Evolutionary conservation across 2,888 invertebrate genomes (phyloP), one percentile per base, ranked within the genome.

Genomic region (Ophion ellenae): DNA sequence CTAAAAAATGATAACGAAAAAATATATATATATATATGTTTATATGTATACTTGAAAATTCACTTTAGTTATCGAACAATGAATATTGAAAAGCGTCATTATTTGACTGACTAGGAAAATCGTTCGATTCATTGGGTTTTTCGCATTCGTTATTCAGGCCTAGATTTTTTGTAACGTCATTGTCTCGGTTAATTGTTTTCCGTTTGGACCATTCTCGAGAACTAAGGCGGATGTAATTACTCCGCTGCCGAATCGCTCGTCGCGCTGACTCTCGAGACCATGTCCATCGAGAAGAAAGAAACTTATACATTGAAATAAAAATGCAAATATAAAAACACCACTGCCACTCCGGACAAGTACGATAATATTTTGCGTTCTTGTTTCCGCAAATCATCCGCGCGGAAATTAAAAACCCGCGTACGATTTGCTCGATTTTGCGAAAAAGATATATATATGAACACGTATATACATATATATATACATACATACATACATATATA

Each of bases 311-410:
- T 24, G 61, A 73, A 69, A 36, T 14, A 17, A 66, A 71, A 63
- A 53, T 47, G 28, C 47, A 66, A 17, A 32, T 28, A 66, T n/a
- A 61, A 67, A 63, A 80, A 80, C 57, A 77, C 45, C 80, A 83
- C 83, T 83, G 85, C 85, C 85, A 73, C 80, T 77, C 73, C 74
- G 82, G 75, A 79, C 71, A 63, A 83, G 73, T 81, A 86, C 76
- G 77, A 76, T 67, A 71, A 57, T 28, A 14, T 83, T 70, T 76
- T 80, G 74, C 70, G 59, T 82, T 73, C 47, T 67, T 64, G 36
- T 76, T 80, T 11, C 24, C 7, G 28, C 59, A 57, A 53, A 73
- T 84, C 73, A 76, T 53, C 59, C 32, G 57, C 71, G 53, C 66
- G 53, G 53, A 32, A 47, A 59, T 40, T 47, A 66, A 53, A 81